Evolutionary conservation across 2,888 invertebrate genomes (phyloP), one percentile per base, ranked within the genome.

Genomic region (Philhelius pedissequus): DNA sequence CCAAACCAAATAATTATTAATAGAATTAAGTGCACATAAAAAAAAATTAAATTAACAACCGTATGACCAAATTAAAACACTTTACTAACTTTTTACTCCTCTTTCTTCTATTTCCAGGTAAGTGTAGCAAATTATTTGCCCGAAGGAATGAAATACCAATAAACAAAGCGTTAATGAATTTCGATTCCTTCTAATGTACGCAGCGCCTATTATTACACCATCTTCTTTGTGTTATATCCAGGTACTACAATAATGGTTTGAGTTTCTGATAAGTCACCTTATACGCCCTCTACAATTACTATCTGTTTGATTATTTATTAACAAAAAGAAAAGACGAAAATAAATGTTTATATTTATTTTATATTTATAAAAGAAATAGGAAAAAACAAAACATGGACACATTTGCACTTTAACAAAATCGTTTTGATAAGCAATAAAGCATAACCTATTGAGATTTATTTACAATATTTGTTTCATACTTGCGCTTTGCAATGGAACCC

Each of bases 231-330:
- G 82, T 66, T 40, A 2, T 58, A 68, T 68, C 52, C 54, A 5
- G 27, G 73, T 78, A 78, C 48, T 54, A 70, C 52, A 25, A 20
- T 15, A 18, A 13, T 68, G 82, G 82, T 82, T 82, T 56, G 82
- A 78, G 82, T 54, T 73, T 73, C 35, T 69, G 82, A 78, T 82
- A 82, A 82, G 27, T 22, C 6, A 56, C 35, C 48, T 7, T 40
- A 35, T 48, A 73, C 82, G 82, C 82, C 82, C 73, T 82, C 78
- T 82, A 60, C 35, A 43, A n/a, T n/a, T n/a, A 27, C n/a, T 13
- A 18, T 30, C 30, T 9, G 1, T 58, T 9, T 13, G 13, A 40
- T 6, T 15, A 6, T 18, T 11, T 8, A 27, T 6, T 13, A 30
- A 43, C 11, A 9, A 9, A 32, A 35, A 56, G 1, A n/a, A n/a